Evolutionary conservation across 2,113 vertebrate species (phyloP), one percentile per base, ranked within the genome.

Genomic region (Pandion haliaetus): DNA sequence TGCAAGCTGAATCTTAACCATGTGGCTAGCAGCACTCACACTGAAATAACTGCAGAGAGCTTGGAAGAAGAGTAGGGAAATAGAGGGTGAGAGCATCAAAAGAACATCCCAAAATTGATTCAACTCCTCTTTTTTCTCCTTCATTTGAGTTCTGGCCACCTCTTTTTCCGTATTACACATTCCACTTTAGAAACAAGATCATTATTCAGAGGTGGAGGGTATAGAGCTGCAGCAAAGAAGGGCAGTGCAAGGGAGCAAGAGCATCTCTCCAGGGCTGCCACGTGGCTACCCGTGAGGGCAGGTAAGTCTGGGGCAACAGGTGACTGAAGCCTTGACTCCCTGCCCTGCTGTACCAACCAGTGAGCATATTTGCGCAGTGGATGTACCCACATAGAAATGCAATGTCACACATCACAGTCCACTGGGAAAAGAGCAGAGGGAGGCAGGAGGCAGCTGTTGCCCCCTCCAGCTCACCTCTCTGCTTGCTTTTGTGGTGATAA

Each of bases 1-100:
- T 95, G 73, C 74, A 73, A 86, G 94, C 94, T 93, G 90, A 98
- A 96, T 97, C 93, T 97, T 93, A 96, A 97, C 96, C 96, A 97
- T 97, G 95, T 97, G 97, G 97, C 95, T 93, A 95, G 94, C 71
- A 91, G 96, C 95, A 87, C 86, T 95, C 92, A 40, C 57, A 52
- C 47, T 44, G 91, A 98, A 97, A 95, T 82, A 97, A 95, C 92
- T 82, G 86, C 85, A 65, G 67, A 96, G 66, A 70, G 47, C 54
- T 77, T 94, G 47, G 82, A 90, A 86, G 87, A 94, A 57, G 42
- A 91, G 42, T 81, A 66, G 79, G 74, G 91, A 96, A 95, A 95
- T 5, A 85, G 63, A 95, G 67, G 50, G 54, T 63, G 85, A 96
- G 42, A 80, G 63, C 74, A 88, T 94, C 93, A 97, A 97, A 97